Percentiles rank a stretch among this genome's conserved stretches.
These are phyloP conservation scores for Netelia fuscicornis DNA, from an alignment of 2,888 invertebrate species.

Conservation along the genomic window DNA sequence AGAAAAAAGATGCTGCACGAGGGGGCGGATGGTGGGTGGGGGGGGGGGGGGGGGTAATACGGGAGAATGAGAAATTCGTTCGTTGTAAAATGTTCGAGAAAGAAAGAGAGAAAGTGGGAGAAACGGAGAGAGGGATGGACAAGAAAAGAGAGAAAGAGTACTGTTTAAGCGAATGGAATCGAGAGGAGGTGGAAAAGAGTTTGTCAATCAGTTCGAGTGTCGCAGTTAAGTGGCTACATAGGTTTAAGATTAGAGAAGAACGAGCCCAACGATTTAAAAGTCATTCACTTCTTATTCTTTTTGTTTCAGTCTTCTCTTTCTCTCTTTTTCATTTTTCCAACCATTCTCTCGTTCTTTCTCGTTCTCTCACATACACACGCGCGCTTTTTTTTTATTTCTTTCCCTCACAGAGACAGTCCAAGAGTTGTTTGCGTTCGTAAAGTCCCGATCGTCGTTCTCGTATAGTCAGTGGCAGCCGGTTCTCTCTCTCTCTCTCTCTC, in stretches of 20 bases:
- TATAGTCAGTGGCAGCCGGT: constrained; percentile 31
- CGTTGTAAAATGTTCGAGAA: constrained; percentile 8
- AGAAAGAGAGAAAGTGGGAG: constrained; percentile 9
- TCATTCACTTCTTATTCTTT: constrained; percentile 55
- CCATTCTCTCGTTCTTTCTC: constrained; percentile 6
- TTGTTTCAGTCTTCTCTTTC: constrained; percentile 28
- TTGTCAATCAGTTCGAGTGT: constrained; percentile 78
- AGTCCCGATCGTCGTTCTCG: constrained; percentile 51
- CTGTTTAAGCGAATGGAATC: constrained; percentile 34
- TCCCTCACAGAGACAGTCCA: constrained; percentile 27
- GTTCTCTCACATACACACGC: neutral
- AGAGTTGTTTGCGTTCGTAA: constrained; percentile 72
- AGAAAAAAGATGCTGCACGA: neutral
- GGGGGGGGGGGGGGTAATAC: neutral
- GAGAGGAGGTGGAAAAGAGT: constrained; percentile 65
- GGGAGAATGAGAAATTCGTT: constrained; percentile 31
- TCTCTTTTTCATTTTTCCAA: constrained; percentile 17
- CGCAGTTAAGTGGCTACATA: constrained; percentile 80
- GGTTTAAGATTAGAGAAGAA: constrained; percentile 79
- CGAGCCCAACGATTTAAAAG: constrained; percentile 77
- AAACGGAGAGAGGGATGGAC: constrained; percentile 16
- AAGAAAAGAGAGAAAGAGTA: constrained; percentile 21
- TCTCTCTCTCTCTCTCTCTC: neutral
- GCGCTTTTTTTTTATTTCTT: constrained; percentile 3
- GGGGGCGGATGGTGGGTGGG: neutral